Conservation (phyloP, 2,113 vertebrate species). For the Aldabrachelys gigantea region DNA sequence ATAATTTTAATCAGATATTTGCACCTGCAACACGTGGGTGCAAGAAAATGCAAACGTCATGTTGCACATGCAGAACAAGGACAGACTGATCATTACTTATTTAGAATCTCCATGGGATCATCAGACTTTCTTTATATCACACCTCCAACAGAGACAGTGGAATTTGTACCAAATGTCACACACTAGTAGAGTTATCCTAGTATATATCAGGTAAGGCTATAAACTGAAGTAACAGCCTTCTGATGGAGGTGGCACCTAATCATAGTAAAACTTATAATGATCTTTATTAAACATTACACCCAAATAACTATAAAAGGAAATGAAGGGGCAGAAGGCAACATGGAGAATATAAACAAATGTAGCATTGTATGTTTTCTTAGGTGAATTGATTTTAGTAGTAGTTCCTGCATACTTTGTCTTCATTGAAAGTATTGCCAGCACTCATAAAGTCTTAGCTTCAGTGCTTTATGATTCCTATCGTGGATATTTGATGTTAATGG, state of each 20-base stretch:
- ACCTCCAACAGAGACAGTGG: slow-evolving; percentile 7
- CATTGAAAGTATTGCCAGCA: slow-evolving; percentile 2
- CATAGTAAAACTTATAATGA: slow-evolving; percentile 37
- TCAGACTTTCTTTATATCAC: slow-evolving; percentile 50
- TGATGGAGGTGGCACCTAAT: background rate
- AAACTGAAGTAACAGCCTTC: background rate
- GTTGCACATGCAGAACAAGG: no score
- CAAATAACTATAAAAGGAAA: background rate
- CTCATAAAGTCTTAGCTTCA: slow-evolving; percentile 23
- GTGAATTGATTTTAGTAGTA: slow-evolving; percentile 23
- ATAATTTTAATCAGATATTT: background rate
- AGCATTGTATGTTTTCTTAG: background rate
- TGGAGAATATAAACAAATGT: background rate
- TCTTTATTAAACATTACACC: background rate
- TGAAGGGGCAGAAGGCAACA: slow-evolving; percentile 9
- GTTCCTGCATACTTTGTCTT: slow-evolving; percentile 21
- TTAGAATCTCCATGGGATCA: background rate
- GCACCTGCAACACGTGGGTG: background rate
- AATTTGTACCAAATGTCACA: background rate
- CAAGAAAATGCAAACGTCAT: background rate
- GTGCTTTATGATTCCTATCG: slow-evolving; percentile 48
- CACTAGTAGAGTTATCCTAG: background rate
- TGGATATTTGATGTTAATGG: slow-evolving; percentile 57
- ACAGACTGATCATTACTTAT: background rate
- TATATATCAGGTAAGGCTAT: background rate